Evolutionary conservation across 2,113 vertebrate species (phyloP), one percentile per base, ranked within the genome.

Genomic region (Cyprinodon brontotheroides): DNA sequence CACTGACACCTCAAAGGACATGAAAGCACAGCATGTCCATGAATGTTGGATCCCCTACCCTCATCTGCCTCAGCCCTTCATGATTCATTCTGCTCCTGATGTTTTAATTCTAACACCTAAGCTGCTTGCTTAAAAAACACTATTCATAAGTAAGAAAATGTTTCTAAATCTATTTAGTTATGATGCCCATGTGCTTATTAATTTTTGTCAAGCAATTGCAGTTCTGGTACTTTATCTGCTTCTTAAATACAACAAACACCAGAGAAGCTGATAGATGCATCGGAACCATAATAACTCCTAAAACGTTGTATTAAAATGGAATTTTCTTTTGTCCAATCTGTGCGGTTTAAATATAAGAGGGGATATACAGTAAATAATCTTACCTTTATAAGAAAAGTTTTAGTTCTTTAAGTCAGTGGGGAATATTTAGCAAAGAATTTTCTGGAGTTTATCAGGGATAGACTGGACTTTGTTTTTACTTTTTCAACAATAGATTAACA

Each of bases 1-100:
- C 62, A 3, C 81, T 48, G 72, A 70, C 83, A 82, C 65, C 61
- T 63, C 62, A 68, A 43, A 59, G 39, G 45, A 73, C 66, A 81
- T 73, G 68, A 77, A 72, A 81, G 77, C 73, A 72, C 61, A 72
- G 37, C 65, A 39, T 62, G 70, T 85, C 72, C 79, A 73, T 36
- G 29, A 78, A 71, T 2, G 61, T 36, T 70, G 40, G 70, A 61
- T 64, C 65, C 60, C 43, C 72, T 11, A 4, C 14, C 6, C 40
- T 64, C 64, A 66, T 69, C 43, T 48, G 50, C 71, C 69, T 71
- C 10, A 38, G 41, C 17, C 61, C 50, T 50, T 74, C 40, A 79
- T 75, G 0, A 75, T 74, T 84, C 72, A 81, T 70, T 83, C 69
- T 60, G 39, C 61, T 61, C 39, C 53, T 53, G 47, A 64, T 9